These are phyloP conservation scores for Epirrhoe tristata DNA, from an alignment of 2,888 invertebrate genomes.

Conservation along the genomic window DNA sequence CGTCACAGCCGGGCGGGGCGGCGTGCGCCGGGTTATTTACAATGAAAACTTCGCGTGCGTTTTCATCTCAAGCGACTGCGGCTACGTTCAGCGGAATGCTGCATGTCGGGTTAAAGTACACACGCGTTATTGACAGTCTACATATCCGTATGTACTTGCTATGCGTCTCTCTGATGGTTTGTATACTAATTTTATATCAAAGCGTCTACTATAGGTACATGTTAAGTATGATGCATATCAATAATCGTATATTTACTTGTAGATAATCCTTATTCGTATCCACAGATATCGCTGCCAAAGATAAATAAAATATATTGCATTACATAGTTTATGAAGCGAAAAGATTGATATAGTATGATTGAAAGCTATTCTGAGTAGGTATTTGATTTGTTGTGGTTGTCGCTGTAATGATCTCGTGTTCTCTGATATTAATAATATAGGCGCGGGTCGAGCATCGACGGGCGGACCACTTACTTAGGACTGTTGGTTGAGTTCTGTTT, in stretches of 20 bases:
- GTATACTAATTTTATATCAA: conserved; percentile 50
- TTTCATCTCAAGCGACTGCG: conserved; percentile 48
- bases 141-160: conserved; percentile 41
- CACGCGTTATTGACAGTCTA: conserved; percentile 45
- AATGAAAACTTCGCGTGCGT: conserved; percentile 50
- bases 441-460: background rate
- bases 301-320: conserved; percentile 73
- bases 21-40: conserved; percentile 65
- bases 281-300: conserved; percentile 76
- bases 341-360: conserved; percentile 46
- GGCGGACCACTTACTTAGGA: conserved; percentile 88
- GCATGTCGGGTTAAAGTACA: conserved; percentile 43
- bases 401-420: conserved; percentile 15
- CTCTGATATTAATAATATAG: background rate
- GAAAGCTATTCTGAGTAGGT: conserved; percentile 24
- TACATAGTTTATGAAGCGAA: conserved; percentile 65
- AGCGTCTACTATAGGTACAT: conserved; percentile 65
- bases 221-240: conserved; percentile 62
- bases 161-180: conserved; percentile 40
- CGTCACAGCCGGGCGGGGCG: conserved; percentile 60
- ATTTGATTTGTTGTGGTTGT: conserved; percentile 17
- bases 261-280: conserved; percentile 74
- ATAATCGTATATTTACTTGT: conserved; percentile 74
- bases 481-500: conserved; percentile 92
- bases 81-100: conserved; percentile 39